Evolutionary conservation across 2,797 vertebrate species (phyloP).

Genomic region (Bradypodion pumilum): DNA sequence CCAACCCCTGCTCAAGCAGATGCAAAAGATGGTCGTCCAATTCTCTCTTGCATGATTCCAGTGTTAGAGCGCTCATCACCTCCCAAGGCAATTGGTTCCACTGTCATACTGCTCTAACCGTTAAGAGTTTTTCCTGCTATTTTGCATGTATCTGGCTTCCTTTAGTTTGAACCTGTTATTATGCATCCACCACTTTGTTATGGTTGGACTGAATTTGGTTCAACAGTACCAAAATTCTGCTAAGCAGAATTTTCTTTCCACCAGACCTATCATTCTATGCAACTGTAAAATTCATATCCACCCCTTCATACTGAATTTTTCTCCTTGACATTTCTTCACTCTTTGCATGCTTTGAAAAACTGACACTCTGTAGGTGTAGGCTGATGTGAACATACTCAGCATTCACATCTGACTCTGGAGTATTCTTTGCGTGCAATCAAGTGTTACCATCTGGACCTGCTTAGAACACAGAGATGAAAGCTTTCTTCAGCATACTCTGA

Average conservation of each 20-base stretch:
- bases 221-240: not conserved
- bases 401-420: not conserved
- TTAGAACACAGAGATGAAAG: constrained; percentile 10
- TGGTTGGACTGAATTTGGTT: too few relatives aligned
- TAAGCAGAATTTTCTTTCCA: not conserved
- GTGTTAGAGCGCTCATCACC: too few relatives aligned
- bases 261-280: not conserved
- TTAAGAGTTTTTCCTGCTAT: too few relatives aligned
- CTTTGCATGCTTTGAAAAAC: not conserved
- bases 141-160: too few relatives aligned
- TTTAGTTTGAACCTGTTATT: too few relatives aligned
- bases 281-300: not conserved
- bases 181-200: too few relatives aligned
- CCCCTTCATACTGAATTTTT: not conserved
- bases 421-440: constrained; percentile 2
- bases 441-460: not conserved
- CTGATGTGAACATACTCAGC: not conserved
- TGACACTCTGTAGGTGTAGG: not conserved
- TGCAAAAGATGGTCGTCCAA: too few relatives aligned
- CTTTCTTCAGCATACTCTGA: not conserved
- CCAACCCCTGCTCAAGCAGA: too few relatives aligned
- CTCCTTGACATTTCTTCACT: not conserved
- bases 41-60: too few relatives aligned
- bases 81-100: too few relatives aligned
- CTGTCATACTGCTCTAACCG: too few relatives aligned